Conservation (phyloP, 2,888 invertebrate species). For the Epistrophe grossulariae region DNA sequence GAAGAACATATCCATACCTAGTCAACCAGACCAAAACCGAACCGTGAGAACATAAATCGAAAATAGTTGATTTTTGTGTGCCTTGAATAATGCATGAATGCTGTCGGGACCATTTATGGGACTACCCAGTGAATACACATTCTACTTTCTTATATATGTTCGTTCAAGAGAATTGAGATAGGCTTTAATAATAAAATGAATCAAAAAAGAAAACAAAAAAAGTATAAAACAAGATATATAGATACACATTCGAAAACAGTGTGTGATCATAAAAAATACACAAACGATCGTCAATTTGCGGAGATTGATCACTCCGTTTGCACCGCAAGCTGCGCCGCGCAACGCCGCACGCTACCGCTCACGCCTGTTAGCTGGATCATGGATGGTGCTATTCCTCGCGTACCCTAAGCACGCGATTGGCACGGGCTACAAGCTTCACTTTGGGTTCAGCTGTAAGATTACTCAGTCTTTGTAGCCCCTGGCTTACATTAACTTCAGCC, state of each 20-base stretch:
- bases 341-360: not conserved
- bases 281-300: slow-evolving; percentile 57
- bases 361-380: slow-evolving; percentile 48
- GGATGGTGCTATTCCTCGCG: slow-evolving; percentile 77
- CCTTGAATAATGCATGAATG: slow-evolving; percentile 66
- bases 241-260: slow-evolving; percentile 41
- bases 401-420: slow-evolving; percentile 84
- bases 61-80: slow-evolving; percentile 41
- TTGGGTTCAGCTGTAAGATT: slow-evolving; percentile 37
- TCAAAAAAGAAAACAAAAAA: not conserved
- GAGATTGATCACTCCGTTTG: slow-evolving; percentile 59
- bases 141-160: slow-evolving; percentile 22
- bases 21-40: slow-evolving; percentile 30
- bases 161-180: slow-evolving; percentile 14
- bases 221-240: slow-evolving; percentile 29
- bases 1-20: not conserved
- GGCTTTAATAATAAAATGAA: not conserved
- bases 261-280: slow-evolving; percentile 50
- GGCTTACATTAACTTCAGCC: slow-evolving; percentile 6
- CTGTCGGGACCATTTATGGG: slow-evolving; percentile 58
- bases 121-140: slow-evolving; percentile 18
- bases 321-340: slow-evolving; percentile 24
- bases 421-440: slow-evolving; percentile 80
- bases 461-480: slow-evolving; percentile 17
- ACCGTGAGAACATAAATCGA: slow-evolving; percentile 62